Base-by-base conservation (phyloP, 2,113 vertebrate species). In the Syngnathus typhle region DNA sequence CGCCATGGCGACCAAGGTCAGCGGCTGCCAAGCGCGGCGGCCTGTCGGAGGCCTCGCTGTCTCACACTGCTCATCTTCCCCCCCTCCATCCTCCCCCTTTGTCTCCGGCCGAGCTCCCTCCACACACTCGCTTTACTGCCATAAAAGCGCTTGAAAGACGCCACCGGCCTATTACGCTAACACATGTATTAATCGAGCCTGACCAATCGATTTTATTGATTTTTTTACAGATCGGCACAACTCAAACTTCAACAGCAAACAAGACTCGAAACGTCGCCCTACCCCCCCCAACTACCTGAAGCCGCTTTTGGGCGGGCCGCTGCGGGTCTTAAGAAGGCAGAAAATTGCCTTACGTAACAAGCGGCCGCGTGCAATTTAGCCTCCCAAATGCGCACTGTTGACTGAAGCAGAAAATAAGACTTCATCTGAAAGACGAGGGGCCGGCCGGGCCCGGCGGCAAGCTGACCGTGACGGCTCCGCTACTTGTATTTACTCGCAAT, bases 351-450 rank as follows among this genome's bases (percentile, higher is more conserved):
- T 92, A 91, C 84, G 84, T 92, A 92, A 92, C 88, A 81, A 90
- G 88, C 81, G 81, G 55, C 12, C 12, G 82, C 71, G 76, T 81
- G 82, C 88, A 89, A 86, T 90, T 89, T 92, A 89, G 87, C 89
- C 91, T 91, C 90, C 96, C 94, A 93, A 94, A 85, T 95, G 94
- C 94, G 94, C 92, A 92, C 93, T 96, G 95, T 94, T 96, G 94
- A 96, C 94, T 98, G 95, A 97, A 96, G 95, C 96, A 98, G 96
- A 98, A 98, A 98, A 98, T 98, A 93, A 98, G 94, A 94, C 92
- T 91, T 91, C 88, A 88, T 91, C 90, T 91, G 90, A 91, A 90
- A 87, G 88, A 86, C 82, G 85, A 87, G 84, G 82, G 81, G 23
- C 23, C 23, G 7, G 7, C 36, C 88, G 89, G 88, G 23, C 23